Percentiles rank a stretch among this genome's conserved stretches.
phyloP scores from a whole-genome alignment of 1,140 invertebrate genomes.

The Drosophila bipectinata region DNA sequence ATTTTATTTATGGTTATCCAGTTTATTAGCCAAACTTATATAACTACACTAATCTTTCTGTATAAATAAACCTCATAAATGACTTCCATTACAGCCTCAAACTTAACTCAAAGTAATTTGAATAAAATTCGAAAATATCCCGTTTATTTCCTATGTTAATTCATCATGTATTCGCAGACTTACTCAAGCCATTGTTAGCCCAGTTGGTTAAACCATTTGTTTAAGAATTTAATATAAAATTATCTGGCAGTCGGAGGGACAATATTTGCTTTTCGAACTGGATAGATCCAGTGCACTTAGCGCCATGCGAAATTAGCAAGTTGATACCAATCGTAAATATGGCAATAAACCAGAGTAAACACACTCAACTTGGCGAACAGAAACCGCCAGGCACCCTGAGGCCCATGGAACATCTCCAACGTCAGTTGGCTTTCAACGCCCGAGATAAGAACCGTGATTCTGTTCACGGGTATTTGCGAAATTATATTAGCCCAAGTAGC shows the following conservation, averaged over 20 bases:
- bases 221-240: constrained; percentile 24
- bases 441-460: constrained; percentile 39
- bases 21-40: too few species aligned
- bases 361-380: constrained; percentile 2
- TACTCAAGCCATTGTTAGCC: constrained; percentile 7
- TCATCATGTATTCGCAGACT: too few species aligned
- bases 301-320: constrained; percentile 52
- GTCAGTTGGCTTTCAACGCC: constrained; percentile 19
- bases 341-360: constrained; percentile 40
- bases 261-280: constrained; percentile 68
- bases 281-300: constrained; percentile 77
- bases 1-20: neutral
- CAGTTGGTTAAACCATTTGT: constrained; percentile 14
- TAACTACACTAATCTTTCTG: neutral
- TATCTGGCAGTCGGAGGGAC: constrained; percentile 19
- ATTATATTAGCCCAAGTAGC: constrained; percentile 27
- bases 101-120: neutral
- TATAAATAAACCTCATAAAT: constrained; percentile 5
- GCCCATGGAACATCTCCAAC: neutral
- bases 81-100: neutral
- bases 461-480: constrained; percentile 13
- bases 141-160: constrained; percentile 57
- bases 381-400: neutral
- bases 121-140: constrained; percentile 1
- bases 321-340: constrained; percentile 44